Base-by-base conservation (phyloP, 2,113 vertebrate species). In the Bambusicola thoracicus region DNA sequence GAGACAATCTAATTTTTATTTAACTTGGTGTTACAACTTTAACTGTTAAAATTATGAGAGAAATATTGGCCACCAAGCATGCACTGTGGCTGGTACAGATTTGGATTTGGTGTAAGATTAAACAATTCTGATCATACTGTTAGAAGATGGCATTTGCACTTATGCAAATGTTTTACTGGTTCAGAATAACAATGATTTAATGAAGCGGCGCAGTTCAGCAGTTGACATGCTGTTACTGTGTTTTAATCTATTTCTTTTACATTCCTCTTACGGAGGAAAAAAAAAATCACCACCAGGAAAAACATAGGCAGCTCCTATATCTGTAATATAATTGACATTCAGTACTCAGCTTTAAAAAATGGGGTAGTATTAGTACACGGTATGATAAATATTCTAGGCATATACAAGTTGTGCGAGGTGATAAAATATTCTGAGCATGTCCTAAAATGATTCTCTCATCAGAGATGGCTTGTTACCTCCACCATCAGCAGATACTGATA, bases 391-490 rank as follows among this genome's bases (percentile, higher is more conserved):
- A 97, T 97, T 97, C 95, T 94, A 95, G 95, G 97, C 96, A 97
- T 96, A 97, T 81, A 97, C 96, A 97, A 95, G 87, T 94, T 90
- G 72, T 49, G 24, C 70, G 93, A 70, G 38, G 84, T 93, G 81
- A 97, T 98, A 97, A 96, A 97, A 97, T 98, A 98, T 98, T 98
- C 97, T 97, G 89, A 97, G 94, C 97, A 97, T 97, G 97, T 94
- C 95, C 94, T 86, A 93, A 96, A 96, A 96, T 97, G 97, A 98
- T 97, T 97, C 96, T 95, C 96, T 98, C 97, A 98, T 98, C 97
- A 98, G 96, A 96, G 96, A 85, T 97, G 95, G 92, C 97, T 98
- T 96, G 96, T 97, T 98, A 97, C 96, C 96, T 96, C 94, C 96
- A 97, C 98, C 97, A 97, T 96, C 97, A 97, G 96, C 93, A 98